These are phyloP conservation scores for Aepyceros melampus DNA, from an alignment of 2,113 vertebrate genomes.

Conservation along the genomic window DNA sequence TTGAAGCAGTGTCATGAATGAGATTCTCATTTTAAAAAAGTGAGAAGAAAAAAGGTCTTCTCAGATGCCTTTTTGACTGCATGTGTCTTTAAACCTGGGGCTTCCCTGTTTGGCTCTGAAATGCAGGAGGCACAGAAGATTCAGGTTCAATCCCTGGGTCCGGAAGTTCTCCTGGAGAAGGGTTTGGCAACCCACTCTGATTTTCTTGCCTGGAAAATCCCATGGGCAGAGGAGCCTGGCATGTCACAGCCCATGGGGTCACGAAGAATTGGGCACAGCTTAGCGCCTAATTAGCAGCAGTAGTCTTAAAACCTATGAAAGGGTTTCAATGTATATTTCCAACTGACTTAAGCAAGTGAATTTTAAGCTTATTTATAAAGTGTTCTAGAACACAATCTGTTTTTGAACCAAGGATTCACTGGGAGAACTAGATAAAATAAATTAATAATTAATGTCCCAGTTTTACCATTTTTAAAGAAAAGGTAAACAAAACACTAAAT, in stretches of 20 bases:
- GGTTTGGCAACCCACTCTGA: neutral
- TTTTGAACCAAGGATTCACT: neutral
- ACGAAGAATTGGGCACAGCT: accelerated
- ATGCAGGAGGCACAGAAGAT: neutral
- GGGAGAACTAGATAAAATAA: neutral
- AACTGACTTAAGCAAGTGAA: neutral
- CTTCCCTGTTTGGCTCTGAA: neutral
- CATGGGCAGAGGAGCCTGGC: neutral
- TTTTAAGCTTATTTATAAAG: neutral
- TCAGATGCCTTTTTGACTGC: neutral
- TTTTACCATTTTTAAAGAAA: neutral
- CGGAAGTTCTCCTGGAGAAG: neutral
- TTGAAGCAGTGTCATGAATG: neutral
- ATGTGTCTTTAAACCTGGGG: neutral
- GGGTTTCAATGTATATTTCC: neutral
- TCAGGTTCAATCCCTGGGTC: neutral
- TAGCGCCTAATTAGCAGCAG: neutral
- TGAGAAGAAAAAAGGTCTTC: neutral
- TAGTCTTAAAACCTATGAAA: neutral
- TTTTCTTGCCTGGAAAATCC: neutral
- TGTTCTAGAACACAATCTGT: neutral
- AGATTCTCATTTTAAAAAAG: neutral
- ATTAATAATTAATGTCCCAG: neutral
- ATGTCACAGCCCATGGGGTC: accelerated
- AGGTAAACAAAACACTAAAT: neutral